These are phyloP conservation scores for Himantopus leucocephalus DNA, from an alignment of 2,113 vertebrate species.

Conservation along the genomic window DNA sequence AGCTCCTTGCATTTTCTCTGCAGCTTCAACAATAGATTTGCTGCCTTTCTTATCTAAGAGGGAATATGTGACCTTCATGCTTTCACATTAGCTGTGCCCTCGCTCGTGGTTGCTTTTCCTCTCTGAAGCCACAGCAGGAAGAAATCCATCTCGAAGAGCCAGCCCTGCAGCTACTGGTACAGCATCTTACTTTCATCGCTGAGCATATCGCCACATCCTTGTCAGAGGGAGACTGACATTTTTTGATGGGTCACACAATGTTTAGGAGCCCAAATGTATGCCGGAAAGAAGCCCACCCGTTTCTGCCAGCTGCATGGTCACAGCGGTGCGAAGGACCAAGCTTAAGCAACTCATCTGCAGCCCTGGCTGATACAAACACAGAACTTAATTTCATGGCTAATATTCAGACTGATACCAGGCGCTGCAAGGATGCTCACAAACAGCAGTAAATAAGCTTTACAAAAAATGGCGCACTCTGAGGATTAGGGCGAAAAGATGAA, in stretches of 20 bases:
- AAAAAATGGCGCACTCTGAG: neutral
- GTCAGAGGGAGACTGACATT: neutral
- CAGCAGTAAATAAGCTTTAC: neutral
- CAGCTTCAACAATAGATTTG: neutral
- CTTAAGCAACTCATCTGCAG: neutral
- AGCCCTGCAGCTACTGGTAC: constrained; percentile 42
- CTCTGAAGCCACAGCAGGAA: constrained; percentile 37
- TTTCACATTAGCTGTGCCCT: constrained; percentile 12
- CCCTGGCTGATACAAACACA: neutral
- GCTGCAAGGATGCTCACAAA: neutral
- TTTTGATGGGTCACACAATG: neutral
- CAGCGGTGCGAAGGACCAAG: neutral
- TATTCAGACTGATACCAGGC: neutral
- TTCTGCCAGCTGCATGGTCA: neutral
- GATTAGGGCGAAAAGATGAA: neutral
- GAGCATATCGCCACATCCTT: neutral
- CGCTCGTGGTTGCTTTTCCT: neutral
- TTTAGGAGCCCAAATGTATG: neutral
- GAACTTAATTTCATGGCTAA: constrained; percentile 9
- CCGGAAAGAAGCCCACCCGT: neutral
- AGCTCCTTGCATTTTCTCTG: neutral
- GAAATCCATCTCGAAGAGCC: neutral
- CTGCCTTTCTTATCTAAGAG: neutral
- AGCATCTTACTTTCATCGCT: neutral
- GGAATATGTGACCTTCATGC: constrained; percentile 45